Evolutionary conservation across 2,888 invertebrate genomes (phyloP).

Genomic region (Cataglyphis altisquamis): DNA sequence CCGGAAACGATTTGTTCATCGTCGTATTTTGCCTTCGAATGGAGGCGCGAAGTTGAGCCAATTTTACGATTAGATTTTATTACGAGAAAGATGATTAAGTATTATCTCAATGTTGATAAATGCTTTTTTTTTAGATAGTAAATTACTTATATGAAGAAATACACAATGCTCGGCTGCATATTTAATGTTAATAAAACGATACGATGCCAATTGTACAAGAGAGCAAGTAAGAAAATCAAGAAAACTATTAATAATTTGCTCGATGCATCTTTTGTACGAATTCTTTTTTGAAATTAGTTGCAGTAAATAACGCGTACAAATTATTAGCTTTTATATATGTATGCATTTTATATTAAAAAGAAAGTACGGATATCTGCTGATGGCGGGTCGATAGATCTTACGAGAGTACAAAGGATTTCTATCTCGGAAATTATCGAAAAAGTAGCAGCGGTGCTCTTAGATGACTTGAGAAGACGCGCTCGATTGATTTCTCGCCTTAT

Average conservation of each 20-base stretch:
- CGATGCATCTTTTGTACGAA: neutral
- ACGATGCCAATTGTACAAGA: neutral
- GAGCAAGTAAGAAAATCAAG: neutral
- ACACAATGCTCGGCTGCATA: neutral
- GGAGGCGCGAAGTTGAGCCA: neutral
- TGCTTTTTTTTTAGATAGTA: neutral
- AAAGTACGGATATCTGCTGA: conserved; percentile 7
- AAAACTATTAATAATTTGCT: neutral
- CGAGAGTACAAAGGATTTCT: conserved; percentile 7
- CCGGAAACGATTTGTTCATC: conserved; percentile 29
- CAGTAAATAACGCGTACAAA: neutral
- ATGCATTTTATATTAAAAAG: neutral
- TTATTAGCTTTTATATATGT: conserved; percentile 1
- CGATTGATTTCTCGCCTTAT: conserved; percentile 45
- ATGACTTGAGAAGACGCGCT: conserved; percentile 19
- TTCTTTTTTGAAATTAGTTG: conserved; percentile 16
- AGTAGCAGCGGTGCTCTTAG: conserved; percentile 8
- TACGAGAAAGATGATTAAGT: neutral
- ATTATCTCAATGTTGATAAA: neutral
- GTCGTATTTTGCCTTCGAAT: conserved; percentile 30
- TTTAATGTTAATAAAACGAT: conserved; percentile 1
- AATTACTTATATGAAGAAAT: neutral
- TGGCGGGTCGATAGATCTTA: neutral
- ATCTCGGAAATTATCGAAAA: conserved; percentile 36
- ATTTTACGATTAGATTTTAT: conserved; percentile 13